phyloP scores from a whole-genome alignment of 1,140 invertebrate species.

The Drosophila mauritiana region DNA sequence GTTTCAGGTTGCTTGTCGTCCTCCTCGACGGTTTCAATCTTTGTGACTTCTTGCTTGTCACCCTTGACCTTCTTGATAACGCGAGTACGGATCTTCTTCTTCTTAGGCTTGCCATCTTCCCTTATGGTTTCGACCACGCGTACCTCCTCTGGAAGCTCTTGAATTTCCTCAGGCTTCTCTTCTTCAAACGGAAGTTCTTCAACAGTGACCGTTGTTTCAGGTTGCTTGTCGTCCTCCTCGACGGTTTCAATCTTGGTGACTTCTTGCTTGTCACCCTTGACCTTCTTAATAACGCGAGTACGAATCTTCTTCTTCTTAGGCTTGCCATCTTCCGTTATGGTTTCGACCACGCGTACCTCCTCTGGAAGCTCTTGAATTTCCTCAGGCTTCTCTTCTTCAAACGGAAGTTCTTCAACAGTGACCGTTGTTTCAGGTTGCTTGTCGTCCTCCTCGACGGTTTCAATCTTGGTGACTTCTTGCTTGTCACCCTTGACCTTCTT shows the following conservation, averaged over 20 bases:
- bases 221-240: not conserved
- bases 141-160: conserved; percentile 2
- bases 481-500: conserved; percentile 12
- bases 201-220: not conserved
- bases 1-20: conserved; percentile 1
- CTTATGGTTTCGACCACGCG: not conserved
- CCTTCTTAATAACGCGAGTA: conserved; percentile 1
- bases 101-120: conserved; percentile 5
- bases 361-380: conserved; percentile 7
- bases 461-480: conserved; percentile 7
- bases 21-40: conserved; percentile 3
- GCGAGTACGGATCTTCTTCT: conserved; percentile 6
- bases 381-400: not conserved
- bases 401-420: not conserved
- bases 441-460: conserved; percentile 4
- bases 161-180: not conserved
- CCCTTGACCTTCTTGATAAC: conserved; percentile 9
- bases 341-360: conserved; percentile 2
- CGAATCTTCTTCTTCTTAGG: conserved; percentile 9
- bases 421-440: not conserved
- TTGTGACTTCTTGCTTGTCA: conserved; percentile 3
- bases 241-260: conserved; percentile 3
- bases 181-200: conserved; percentile 4
- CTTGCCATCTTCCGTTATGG: not conserved
- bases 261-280: conserved; percentile 8